Evolutionary conservation across 2,888 invertebrate species (phyloP), one percentile per base, ranked within the genome.

Genomic region (Pediacus dermestoides): DNA sequence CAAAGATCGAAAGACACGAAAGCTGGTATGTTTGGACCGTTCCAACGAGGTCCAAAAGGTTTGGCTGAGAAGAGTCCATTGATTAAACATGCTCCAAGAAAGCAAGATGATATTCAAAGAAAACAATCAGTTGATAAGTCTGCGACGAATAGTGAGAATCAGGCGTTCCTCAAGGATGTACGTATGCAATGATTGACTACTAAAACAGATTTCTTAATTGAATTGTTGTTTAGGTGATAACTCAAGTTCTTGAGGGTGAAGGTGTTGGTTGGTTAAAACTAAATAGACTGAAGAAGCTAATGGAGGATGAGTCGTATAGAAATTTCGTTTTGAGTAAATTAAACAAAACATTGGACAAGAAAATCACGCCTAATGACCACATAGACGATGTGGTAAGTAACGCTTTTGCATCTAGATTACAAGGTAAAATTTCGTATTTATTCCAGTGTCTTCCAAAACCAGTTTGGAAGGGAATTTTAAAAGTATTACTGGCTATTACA

Each of bases 261-360:
- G 93, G 94, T 0, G 89, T 99, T 1, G 94, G 96, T 10, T 97
- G 97, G 93, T 75, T 99, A 30, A 94, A 96, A 66, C 73, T 94
- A 10, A 92, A 89, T 62, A 79, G 94, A 13, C 74, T 96, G 32
- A 90, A 89, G 64, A 95, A 94, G 62, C 73, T 99, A 15, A 94
- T 99, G 92, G 97, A 99, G 67, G 97, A 99, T 68, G 99, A 99
- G 70, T 95, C 91, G 30, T 94, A 97, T 69, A 78, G 99, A 18
- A 95, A 93, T 65, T 83, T 99, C 71, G 90, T 96, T 22, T 82
- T 99, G 30, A 90, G 90, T 51, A 91, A 95, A 64, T 75, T 99
- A 2, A 99, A 99, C 68, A 85, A 88, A 57, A 94, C 94, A 34
- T 77, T 95, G 37, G 94, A 92, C 58, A 81, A 83, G 53, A 96